phyloP scores from a whole-genome alignment of 2,888 invertebrate species.

The Myathropa florea region DNA sequence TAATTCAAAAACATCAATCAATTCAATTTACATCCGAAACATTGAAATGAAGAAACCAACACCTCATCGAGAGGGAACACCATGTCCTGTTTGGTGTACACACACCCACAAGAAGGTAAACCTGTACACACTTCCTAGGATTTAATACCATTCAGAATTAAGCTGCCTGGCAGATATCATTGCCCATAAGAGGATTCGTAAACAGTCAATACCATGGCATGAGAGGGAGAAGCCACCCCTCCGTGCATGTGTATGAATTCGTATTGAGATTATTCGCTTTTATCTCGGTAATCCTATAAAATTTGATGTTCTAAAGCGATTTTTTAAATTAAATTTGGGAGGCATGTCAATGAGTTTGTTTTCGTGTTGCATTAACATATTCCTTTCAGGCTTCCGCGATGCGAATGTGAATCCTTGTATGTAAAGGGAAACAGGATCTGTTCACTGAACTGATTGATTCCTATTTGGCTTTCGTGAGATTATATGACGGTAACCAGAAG shows the following conservation, averaged over 20 bases:
- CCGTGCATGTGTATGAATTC: not conserved
- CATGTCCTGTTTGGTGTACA: too few species aligned
- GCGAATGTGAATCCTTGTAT: not conserved
- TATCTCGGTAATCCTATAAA: slow-evolving; percentile 1
- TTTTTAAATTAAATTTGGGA: not conserved
- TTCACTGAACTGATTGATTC: not conserved
- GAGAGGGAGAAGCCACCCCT: not conserved
- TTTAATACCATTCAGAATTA: slow-evolving; percentile 13
- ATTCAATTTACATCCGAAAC: not conserved
- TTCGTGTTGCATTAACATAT: not conserved
- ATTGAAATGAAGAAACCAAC: not conserved
- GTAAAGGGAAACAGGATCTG: not conserved
- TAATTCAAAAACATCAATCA: not conserved
- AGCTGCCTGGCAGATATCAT: slow-evolving; percentile 1
- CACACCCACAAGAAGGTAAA: not conserved
- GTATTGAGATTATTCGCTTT: not conserved
- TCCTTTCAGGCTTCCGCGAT: not conserved
- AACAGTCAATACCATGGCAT: not conserved
- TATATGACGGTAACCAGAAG: too few species aligned
- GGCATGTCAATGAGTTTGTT: not conserved
- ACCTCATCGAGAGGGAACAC: not conserved
- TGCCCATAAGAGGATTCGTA: slow-evolving; percentile 7
- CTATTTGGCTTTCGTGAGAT: not conserved
- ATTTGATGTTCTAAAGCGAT: not conserved
- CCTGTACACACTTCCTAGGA: not conserved